Evolutionary conservation across 2,113 vertebrate species (phyloP), one percentile per base, ranked within the genome.

Genomic region (Antennarius striatus): DNA sequence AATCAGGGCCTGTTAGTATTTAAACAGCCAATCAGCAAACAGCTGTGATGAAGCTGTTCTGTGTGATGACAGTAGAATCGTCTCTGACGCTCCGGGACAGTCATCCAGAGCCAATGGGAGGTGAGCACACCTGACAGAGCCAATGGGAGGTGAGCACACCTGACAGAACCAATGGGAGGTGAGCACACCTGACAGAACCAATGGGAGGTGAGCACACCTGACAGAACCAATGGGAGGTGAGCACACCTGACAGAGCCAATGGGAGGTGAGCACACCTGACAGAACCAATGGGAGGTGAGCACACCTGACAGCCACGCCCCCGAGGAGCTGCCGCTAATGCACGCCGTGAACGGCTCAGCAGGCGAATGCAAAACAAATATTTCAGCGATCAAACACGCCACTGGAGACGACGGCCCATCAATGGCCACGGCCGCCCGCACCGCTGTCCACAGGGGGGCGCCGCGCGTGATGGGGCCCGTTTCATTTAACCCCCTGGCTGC

Each of bases 371-470:
- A 63, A 81, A 76, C 39, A 74, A 86, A 88, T 85, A 86, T 77
- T 73, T 75, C 71, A 72, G 60, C 55, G 81, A 86, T 88, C 86
- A 84, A 84, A 72, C 82, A 77, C 82, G 53, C 22, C 22, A 80
- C 39, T 0, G 73, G 67, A 73, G 71, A 60, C 79, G 52, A n/a
- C n/a, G 29, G 58, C 72, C 78, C 85, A 88, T 92, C 82, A 80
- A 90, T 87, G 83, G 49, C 71, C 39, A 76, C 51, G 77, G 84
- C 89, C 88, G 75, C n/a, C n/a, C n/a, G 84, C 85, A 84, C 83
- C 70, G 43, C 87, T 2, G 22, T 22, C 22, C 22, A 86, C 81
- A 64, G 60, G 82, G 79, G 65, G 65, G 74, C 54, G 69, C 58
- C 66, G 75, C 71, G 53, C 69, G 79, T 62, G 77, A 86, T 7